Conservation (phyloP, 2,113 vertebrate species). For the Oryctolagus cuniculus region DNA sequence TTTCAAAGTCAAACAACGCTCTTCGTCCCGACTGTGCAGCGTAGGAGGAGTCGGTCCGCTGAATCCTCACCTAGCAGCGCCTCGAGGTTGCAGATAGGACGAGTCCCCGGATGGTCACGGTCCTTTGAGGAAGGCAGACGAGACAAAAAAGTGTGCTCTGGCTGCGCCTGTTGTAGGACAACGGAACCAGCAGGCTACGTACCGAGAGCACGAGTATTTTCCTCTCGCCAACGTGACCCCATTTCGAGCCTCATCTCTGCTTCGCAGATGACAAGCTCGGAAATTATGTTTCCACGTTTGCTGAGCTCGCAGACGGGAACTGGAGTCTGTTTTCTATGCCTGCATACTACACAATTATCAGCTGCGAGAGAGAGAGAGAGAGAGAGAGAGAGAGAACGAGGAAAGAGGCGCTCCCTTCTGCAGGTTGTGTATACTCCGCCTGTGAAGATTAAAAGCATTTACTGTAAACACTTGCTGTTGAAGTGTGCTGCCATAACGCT, state of each 20-base stretch:
- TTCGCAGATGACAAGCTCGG: not conserved
- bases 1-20: slow-evolving; percentile 38
- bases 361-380: not conserved
- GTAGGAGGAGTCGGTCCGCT: not conserved
- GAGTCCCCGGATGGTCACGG: not conserved
- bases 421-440: not conserved
- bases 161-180: not conserved
- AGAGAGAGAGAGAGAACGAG: not conserved
- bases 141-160: not conserved
- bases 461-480: not conserved
- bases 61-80: not conserved
- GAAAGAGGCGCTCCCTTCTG: not conserved
- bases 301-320: not conserved
- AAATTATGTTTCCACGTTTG: not conserved
- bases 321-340: not conserved
- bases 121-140: not conserved
- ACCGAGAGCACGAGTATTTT: not conserved
- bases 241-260: not conserved
- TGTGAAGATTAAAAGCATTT: not conserved
- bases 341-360: not conserved
- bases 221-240: not conserved
- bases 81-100: not conserved
- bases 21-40: rapidly evolving
- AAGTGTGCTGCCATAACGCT: not conserved
- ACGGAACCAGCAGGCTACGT: too few species aligned